Conservation (phyloP, 2,888 invertebrate genomes). For the Melipona beecheii region DNA sequence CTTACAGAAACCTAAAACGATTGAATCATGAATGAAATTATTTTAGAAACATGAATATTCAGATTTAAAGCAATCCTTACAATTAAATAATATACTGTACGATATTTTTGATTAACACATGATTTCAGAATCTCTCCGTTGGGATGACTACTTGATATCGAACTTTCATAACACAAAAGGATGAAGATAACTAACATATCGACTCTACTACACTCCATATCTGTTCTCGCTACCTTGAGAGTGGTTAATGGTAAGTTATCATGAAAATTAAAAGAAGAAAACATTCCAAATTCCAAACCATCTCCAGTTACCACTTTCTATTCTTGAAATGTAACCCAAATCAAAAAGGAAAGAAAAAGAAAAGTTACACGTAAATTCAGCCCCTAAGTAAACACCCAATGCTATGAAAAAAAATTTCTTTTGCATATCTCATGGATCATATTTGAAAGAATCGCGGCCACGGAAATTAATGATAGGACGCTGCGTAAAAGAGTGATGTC, state of each 20-base stretch:
- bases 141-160: constrained; percentile 80
- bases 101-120: not conserved
- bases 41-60: not conserved
- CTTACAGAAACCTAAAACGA: too few species aligned
- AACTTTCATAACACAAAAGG: constrained; percentile 81
- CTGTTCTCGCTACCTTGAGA: constrained; percentile 92
- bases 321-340: too few species aligned
- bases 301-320: too few species aligned
- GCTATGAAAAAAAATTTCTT: constrained; percentile 34
- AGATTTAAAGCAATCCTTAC: too few species aligned
- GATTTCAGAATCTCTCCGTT: constrained; percentile 70
- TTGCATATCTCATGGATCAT: constrained; percentile 1
- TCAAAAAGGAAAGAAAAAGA: not conserved
- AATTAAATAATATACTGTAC: not conserved
- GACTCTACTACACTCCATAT: constrained; percentile 93
- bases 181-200: constrained; percentile 87
- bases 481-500: constrained; percentile 55
- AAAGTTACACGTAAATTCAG: not conserved
- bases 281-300: not conserved
- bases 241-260: constrained; percentile 90
- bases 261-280: not conserved
- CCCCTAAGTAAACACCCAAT: too few species aligned
- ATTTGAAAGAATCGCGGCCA: constrained; percentile 17
- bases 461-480: constrained; percentile 41
- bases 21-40: too few species aligned